Percentiles rank a stretch among this genome's conserved stretches.
These are phyloP conservation scores for Erebia epiphron DNA, from an alignment of 2,888 invertebrate species.

Conservation along the genomic window DNA sequence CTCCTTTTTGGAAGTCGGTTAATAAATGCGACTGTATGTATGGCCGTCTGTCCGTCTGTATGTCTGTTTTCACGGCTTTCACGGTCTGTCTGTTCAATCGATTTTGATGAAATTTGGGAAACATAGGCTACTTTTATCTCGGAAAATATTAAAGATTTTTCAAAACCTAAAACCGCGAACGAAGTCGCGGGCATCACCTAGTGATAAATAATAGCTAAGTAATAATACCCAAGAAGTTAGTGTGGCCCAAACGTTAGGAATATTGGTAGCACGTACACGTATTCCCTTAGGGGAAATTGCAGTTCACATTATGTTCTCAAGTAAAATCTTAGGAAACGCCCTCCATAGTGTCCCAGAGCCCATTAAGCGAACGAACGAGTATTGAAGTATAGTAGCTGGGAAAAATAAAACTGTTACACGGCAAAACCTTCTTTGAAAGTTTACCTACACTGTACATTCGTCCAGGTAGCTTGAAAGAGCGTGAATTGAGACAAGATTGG, in stretches of 20 bases:
- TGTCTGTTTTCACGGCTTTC: too few species aligned
- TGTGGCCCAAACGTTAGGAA: slow-evolving; percentile 69
- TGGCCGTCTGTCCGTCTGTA: too few species aligned
- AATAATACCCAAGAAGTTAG: slow-evolving; percentile 48
- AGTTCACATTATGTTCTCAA: slow-evolving; percentile 62
- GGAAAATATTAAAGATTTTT: too few species aligned
- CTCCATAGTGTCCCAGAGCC: slow-evolving; percentile 65
- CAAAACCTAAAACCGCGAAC: too few species aligned
- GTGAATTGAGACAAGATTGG: too few species aligned
- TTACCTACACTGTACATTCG: too few species aligned
- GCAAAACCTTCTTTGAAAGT: neutral
- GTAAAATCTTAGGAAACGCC: slow-evolving; percentile 70
- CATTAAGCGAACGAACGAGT: slow-evolving; percentile 57
- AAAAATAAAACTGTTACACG: slow-evolving; percentile 47
- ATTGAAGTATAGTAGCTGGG: slow-evolving; percentile 64
- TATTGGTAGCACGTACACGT: slow-evolving; percentile 72
- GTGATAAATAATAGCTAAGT: slow-evolving; percentile 32
- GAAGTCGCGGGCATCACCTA: neutral
- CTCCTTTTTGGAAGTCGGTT: too few species aligned
- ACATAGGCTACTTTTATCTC: too few species aligned
- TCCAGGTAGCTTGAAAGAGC: neutral
- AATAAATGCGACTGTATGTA: too few species aligned
- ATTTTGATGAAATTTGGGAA: too few species aligned
- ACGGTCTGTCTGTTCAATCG: too few species aligned
- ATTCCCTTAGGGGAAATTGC: slow-evolving; percentile 70